Conservation (phyloP, 2,888 invertebrate genomes). For the Eupithecia tripunctaria region DNA sequence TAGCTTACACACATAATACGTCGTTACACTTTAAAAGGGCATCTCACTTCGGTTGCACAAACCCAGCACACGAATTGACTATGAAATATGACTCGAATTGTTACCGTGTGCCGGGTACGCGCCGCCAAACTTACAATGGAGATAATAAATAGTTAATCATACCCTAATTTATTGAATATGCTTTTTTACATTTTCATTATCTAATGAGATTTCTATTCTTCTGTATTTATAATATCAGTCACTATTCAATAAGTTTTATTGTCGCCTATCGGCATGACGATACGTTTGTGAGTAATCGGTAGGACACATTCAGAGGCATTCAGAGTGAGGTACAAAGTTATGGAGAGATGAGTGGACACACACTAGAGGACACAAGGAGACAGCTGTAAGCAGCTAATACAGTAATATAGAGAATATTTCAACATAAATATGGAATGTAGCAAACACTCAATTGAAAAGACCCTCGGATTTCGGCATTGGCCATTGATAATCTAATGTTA, state of each 20-base stretch:
- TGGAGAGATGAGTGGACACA: not conserved
- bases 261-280: conserved; percentile 51
- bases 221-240: conserved; percentile 72
- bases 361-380: conserved; percentile 31
- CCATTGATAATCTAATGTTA: conserved; percentile 79
- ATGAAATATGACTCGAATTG: conserved; percentile 37
- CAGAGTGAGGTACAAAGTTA: conserved; percentile 16
- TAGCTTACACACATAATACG: conserved; percentile 47
- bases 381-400: conserved; percentile 59
- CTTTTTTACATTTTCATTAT: conserved; percentile 66
- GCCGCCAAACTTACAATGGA: conserved; percentile 59
- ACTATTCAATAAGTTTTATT: conserved; percentile 56
- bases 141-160: conserved; percentile 78
- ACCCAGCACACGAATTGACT: conserved; percentile 41
- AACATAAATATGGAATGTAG: conserved; percentile 85
- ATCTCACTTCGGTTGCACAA: conserved; percentile 38
- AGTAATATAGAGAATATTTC: conserved; percentile 78
- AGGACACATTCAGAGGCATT: conserved; percentile 23
- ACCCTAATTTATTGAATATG: conserved; percentile 71
- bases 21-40: conserved; percentile 46
- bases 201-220: conserved; percentile 77
- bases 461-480: conserved; percentile 75
- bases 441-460: conserved; percentile 83
- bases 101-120: conserved; percentile 52
- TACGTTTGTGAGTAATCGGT: conserved; percentile 44